Conservation (phyloP, 2,113 vertebrate genomes). For the Apteryx owenii region DNA sequence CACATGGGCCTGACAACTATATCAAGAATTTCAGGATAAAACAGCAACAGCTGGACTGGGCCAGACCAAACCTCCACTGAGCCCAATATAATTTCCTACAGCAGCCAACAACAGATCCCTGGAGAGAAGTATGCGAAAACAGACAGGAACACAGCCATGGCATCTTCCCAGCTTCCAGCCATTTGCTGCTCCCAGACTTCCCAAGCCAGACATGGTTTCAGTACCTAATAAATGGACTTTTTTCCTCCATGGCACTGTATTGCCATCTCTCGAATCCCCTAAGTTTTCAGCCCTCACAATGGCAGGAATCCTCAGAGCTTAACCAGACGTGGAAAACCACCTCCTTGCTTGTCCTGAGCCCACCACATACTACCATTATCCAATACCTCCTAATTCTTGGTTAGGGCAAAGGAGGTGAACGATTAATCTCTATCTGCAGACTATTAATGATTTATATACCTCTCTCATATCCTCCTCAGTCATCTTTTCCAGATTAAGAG, state of each 20-base stretch:
- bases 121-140: neutral
- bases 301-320: neutral
- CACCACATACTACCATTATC: rapidly evolving
- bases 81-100: rapidly evolving
- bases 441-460: neutral
- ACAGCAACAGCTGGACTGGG: neutral
- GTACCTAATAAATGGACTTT: neutral
- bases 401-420: neutral
- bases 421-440: neutral
- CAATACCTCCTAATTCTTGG: rapidly evolving
- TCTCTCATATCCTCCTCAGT: neutral
- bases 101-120: rapidly evolving
- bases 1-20: rapidly evolving
- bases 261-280: neutral
- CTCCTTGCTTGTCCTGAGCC: neutral
- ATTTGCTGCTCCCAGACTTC: rapidly evolving
- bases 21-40: neutral
- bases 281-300: neutral
- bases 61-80: neutral
- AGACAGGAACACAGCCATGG: rapidly evolving
- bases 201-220: neutral
- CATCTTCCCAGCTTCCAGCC: neutral
- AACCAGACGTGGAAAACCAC: rapidly evolving
- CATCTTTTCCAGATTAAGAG: neutral
- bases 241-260: neutral